Percentiles rank a stretch among this genome's conserved stretches.
Conservation (phyloP, 2,113 vertebrate genomes). For the Aptenodytes forsteri region DNA sequence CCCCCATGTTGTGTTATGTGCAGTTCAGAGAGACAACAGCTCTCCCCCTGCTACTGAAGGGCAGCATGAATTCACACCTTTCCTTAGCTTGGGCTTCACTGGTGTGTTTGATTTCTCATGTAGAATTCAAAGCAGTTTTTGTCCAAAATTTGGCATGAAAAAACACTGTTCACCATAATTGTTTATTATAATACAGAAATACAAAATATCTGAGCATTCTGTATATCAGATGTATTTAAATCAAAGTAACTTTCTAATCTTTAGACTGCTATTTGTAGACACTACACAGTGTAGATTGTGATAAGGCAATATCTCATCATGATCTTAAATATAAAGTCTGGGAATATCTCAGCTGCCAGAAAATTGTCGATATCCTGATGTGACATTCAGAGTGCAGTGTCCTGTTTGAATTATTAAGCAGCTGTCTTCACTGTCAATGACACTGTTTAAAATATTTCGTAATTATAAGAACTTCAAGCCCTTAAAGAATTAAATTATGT, state of each 20-base stretch:
- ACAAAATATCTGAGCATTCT: constrained; percentile 34
- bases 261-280: constrained; percentile 7
- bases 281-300: neutral
- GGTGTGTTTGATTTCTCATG: neutral
- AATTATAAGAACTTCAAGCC: neutral
- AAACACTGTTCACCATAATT: neutral
- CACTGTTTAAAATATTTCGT: neutral
- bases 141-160: neutral
- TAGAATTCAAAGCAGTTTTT: neutral
- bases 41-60: neutral
- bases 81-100: neutral
- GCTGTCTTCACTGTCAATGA: neutral
- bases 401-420: constrained; percentile 23
- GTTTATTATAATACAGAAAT: constrained; percentile 41
- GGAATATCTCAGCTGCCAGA: neutral
- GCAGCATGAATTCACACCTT: rapidly evolving
- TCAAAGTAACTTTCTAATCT: constrained; percentile 45
- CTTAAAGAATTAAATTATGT: neutral
- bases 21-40: neutral
- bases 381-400: neutral
- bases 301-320: neutral
- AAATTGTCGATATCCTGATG: neutral
- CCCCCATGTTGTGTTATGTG: neutral
- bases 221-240: constrained; percentile 44
- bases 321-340: neutral